Percentiles rank a stretch among this genome's conserved stretches.
These are phyloP conservation scores for Falco berigora DNA, from an alignment of 2,797 vertebrate species.

Conservation along the genomic window DNA sequence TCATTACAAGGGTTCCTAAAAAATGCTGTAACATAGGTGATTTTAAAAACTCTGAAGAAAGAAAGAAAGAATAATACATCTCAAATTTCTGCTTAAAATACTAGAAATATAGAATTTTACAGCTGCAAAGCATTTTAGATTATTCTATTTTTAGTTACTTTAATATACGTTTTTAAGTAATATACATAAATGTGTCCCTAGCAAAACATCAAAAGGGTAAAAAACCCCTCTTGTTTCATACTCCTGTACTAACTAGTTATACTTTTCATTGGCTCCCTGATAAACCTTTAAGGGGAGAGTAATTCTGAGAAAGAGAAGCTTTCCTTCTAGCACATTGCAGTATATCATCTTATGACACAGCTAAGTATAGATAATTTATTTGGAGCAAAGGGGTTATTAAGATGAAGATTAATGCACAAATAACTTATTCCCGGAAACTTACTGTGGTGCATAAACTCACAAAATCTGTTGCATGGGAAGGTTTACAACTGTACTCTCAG, in stretches of 20 bases:
- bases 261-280: background rate
- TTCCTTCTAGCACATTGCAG: background rate
- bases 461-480: slow-evolving; percentile 1
- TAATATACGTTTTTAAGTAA: background rate
- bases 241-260: background rate
- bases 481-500: background rate
- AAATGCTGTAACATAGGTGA: background rate
- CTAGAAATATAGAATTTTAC: background rate
- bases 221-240: background rate
- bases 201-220: background rate
- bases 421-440: slow-evolving; percentile 44
- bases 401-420: slow-evolving; percentile 41
- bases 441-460: slow-evolving; percentile 1
- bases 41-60: background rate
- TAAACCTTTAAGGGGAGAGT: slow-evolving; percentile 1
- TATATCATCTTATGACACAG: slow-evolving; percentile 12
- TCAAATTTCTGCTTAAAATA: background rate
- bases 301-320: background rate
- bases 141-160: background rate
- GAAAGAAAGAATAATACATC: background rate
- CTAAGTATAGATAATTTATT: slow-evolving; percentile 50
- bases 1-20: background rate
- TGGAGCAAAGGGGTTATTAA: slow-evolving; percentile 20
- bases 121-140: background rate
- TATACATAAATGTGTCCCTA: background rate